Evolutionary conservation across 2,797 vertebrate species (phyloP), one percentile per base, ranked within the genome.

Genomic region (Sebastes variabilis): DNA sequence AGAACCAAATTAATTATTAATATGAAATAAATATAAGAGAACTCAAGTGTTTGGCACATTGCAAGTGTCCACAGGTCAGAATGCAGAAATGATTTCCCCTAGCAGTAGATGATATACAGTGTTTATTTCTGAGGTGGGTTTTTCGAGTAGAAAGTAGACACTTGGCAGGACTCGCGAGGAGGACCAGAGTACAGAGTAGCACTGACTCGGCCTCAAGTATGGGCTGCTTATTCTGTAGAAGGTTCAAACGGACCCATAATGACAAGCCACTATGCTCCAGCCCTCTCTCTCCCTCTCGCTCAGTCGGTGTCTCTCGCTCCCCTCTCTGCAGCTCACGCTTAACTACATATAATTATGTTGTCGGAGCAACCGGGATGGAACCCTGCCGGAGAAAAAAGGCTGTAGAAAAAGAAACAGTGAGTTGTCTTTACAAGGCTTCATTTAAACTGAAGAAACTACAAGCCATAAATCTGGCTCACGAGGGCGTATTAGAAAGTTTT

Each of bases 191-290:
- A 76, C 64, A 79, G 79, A 83, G 84, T 56, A 65, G 24, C 66
- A 24, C 24, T 91, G 83, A 90, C 91, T 78, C 71, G 5, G 66
- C 62, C 80, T 90, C 90, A 90, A 90, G 79, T 86, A 86, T 76
- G 80, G 75, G 74, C 88, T 93, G 91, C 92, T 94, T 93, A 92
- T 93, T 94, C 91, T 95, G 93, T 91, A 85, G 76, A 87, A 86
- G 90, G 91, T 96, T 96, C 95, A 96, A 96, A 96, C 90, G 86
- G 91, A 93, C 89, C 93, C 89, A 83, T 96, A 96, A 96, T 96
- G 94, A 96, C 93, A 95, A 92, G 88, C 93, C 93, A 88, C 88
- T 81, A 73, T 82, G 87, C 90, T 92, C 87, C 88, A 84, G 81
- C 66, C 30, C 87, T 82, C 88, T 88, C 80, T 75, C 82, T 81